These are phyloP conservation scores for Plestiodon gilberti DNA, from an alignment of 2,113 vertebrate genomes.

Conservation along the genomic window DNA sequence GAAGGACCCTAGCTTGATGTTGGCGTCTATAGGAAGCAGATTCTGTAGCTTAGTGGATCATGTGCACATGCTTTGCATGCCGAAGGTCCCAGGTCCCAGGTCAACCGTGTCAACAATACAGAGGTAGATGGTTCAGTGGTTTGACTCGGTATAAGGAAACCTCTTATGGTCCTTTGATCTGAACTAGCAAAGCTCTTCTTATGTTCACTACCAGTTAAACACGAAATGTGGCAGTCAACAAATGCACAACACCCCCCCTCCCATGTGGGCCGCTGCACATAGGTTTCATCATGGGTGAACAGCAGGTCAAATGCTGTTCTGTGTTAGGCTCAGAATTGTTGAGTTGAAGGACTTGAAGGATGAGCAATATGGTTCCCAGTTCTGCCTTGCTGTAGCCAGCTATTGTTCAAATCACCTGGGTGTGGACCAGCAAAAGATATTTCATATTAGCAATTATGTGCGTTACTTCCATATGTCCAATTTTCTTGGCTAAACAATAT, in stretches of 20 bases:
- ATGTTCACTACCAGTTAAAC: not conserved
- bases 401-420: slow-evolving; percentile 28
- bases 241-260: not conserved
- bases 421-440: slow-evolving; percentile 64
- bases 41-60: not conserved
- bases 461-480: slow-evolving; percentile 47
- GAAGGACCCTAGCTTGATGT: too few species aligned
- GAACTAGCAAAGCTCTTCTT: not conserved
- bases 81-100: too few species aligned
- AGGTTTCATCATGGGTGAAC: not conserved
- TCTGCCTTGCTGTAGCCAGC: slow-evolving; percentile 55
- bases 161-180: not conserved
- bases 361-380: slow-evolving; percentile 52
- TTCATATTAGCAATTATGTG: slow-evolving; percentile 63
- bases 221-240: not conserved
- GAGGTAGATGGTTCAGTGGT: not conserved
- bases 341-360: slow-evolving; percentile 27
- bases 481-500: slow-evolving; percentile 66
- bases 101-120: not conserved
- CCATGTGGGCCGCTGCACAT: not conserved
- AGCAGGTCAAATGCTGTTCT: slow-evolving; percentile 48
- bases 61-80: not conserved
- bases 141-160: not conserved
- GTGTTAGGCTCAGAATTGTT: slow-evolving; percentile 37
- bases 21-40: too few species aligned